Base-by-base conservation (phyloP, 2,888 invertebrate genomes). In the Lepas anatifera region DNA sequence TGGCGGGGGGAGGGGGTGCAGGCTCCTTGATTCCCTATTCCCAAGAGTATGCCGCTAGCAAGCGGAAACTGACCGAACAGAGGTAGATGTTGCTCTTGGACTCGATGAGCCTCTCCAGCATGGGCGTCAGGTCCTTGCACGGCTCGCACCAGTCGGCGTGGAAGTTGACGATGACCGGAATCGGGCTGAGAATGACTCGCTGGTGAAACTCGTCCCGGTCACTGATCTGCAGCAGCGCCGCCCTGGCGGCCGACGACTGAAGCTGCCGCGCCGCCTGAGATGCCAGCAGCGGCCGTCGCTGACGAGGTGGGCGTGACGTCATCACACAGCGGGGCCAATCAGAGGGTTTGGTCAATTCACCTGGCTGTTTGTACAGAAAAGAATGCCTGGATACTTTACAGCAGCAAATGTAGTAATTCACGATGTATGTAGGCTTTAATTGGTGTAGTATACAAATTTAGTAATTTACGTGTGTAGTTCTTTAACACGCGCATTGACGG, bases 111-210 rank as follows among this genome's bases (percentile, higher is more conserved):
- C 58, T 29, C 32, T 58, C 58, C 58, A 58, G 32, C 58, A 58
- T 58, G 3, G 58, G 58, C 58, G 58, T 58, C 32, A 58, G 58
- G 58, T 58, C 58, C 32, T 58, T 58, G 58, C 58, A 58, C 32
- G 58, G 58, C 7, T 58, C 58, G 58, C 58, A 58, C 58, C 58
- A 58, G 18, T 58, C 58, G 58, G 58, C 58, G 32, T 58, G 58
- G 32, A 58, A 58, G 58, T 58, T 58, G 58, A 58, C 58, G 58
- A 58, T 58, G 32, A 58, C 58, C 0, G 58, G 58, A 32, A 58
- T 58, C 29, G 58, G 58, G 18, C 58, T 58, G 32, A 58, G 58
- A 25, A 58, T 58, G 58, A 58, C 58, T 29, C 58, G 58, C 32
- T 58, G 32, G 58, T 58, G 58, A 32, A 58, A 58, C 32, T 58